Base-by-base conservation (phyloP, 2,113 vertebrate species). In the Eulemur rufifrons region DNA sequence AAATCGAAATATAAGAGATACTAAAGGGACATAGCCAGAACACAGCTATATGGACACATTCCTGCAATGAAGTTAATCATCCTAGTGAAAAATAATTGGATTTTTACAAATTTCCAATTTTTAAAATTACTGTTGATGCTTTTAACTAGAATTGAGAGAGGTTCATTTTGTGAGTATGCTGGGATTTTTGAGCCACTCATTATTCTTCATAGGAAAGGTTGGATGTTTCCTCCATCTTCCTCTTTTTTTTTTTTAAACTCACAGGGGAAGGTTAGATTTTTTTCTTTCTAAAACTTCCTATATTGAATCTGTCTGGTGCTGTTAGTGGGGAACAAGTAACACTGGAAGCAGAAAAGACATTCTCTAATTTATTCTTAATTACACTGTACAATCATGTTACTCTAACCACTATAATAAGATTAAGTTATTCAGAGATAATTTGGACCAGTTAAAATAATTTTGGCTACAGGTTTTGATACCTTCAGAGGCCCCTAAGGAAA, bases 301-400 rank as follows among this genome's bases (percentile, higher is more conserved):
- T 91, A 84, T 50, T 64, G 12, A 66, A 27, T 64, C 59, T 64
- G 54, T 86, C 52, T 90, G 56, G 37, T 47, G 27, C 18, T 47
- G 25, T 69, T 96, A 42, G 18, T 50, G 34, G 21, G 84, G 29
- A 91, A 81, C 34, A 91, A n/a, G 13, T 32, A 86, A 92, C 45
- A 77, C 27, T 73, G 4, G 39, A 97, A 71, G 39, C 54, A 87
- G 80, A 95, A 95, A 47, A 84, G 71, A 93, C 63, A 74, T 52
- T 96, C 76, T 80, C 6, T 66, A 87, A 13, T 34, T 27, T 50
- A 83, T 32, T 50, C 42, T 7, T 17, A 50, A 56, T 52, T 63
- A 82, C 4, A 93, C 5, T 71, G 21, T 39, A 71, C 39, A 93
- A 56, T 34, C 21, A 29, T 9, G 52, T 77, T 71, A 87, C 37